These are phyloP conservation scores for Ashinkailepas kermadecensis DNA, from an alignment of 2,888 invertebrate species.

Conservation along the genomic window DNA sequence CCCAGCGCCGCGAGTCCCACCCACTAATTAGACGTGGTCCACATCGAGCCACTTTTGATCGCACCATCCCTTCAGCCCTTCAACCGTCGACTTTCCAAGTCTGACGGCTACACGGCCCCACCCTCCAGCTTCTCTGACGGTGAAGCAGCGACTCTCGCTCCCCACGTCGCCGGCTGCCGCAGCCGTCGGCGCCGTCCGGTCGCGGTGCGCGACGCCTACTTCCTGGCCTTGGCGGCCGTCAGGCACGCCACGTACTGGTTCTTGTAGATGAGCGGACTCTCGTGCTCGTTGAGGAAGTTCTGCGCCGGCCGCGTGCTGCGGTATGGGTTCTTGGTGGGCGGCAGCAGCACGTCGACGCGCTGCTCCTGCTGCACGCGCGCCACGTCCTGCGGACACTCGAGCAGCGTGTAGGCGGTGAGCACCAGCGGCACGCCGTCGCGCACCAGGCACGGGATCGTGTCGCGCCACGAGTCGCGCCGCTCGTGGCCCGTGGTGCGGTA, in stretches of 20 bases:
- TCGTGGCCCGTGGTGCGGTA: constrained; percentile 26
- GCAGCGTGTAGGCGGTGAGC: constrained; percentile 29
- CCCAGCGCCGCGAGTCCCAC: too few relatives aligned
- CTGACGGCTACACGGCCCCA: too few relatives aligned
- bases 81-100: too few relatives aligned
- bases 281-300: constrained; percentile 26
- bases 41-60: too few relatives aligned
- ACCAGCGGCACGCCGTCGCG: constrained; percentile 25
- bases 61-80: too few relatives aligned
- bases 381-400: constrained; percentile 27
- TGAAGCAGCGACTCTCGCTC: too few relatives aligned
- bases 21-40: too few relatives aligned
- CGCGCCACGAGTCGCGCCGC: constrained; percentile 24
- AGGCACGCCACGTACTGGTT: constrained; percentile 30
- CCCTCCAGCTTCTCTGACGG: too few relatives aligned
- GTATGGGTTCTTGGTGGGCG: constrained; percentile 27
- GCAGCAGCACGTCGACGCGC: constrained; percentile 13
- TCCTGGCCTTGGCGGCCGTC: background rate
- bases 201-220: background rate
- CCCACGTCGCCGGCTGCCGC: too few relatives aligned
- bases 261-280: constrained; percentile 24
- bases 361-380: constrained; percentile 9
- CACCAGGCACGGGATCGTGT: constrained; percentile 22
- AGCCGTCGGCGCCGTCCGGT: too few relatives aligned
- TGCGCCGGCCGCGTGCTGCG: constrained; percentile 27